Evolutionary conservation across 2,888 invertebrate genomes (phyloP).

Genomic region (Bruchidius siliquastri): DNA sequence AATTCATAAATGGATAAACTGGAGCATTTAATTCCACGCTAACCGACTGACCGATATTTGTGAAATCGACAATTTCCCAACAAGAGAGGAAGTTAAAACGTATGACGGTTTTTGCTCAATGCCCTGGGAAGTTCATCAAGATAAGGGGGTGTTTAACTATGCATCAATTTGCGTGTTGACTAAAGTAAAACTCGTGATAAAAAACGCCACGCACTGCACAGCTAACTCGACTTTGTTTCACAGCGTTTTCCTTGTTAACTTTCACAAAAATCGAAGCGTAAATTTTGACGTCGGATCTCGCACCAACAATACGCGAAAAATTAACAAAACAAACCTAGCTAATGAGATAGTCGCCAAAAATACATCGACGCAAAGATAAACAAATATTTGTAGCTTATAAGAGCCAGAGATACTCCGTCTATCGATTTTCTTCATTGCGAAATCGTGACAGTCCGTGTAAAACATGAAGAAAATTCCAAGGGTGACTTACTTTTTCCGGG

Average conservation of each 20-base stretch:
- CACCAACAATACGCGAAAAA: not conserved
- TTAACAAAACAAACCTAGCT: not conserved
- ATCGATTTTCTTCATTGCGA: not conserved
- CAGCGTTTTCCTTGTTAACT: not conserved
- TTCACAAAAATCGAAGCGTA: not conserved
- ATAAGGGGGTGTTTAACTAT: not conserved
- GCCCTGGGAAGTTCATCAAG: not conserved
- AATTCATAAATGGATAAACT: too few relatives aligned
- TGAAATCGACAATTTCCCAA: not conserved
- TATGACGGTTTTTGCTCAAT: not conserved
- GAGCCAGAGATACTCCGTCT: not conserved
- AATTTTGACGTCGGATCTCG: not conserved
- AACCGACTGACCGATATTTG: not conserved
- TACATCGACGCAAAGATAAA: not conserved
- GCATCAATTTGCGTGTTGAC: not conserved
- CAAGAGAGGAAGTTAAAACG: not conserved
- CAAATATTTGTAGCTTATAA: not conserved
- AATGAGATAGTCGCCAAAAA: not conserved
- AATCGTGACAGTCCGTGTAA: not conserved
- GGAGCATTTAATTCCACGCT: not conserved
- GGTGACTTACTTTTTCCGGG: slow-evolving; percentile 22
- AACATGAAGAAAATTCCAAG: not conserved
- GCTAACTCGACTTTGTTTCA: not conserved
- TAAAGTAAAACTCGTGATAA: not conserved
- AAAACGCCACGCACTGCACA: not conserved